These are phyloP conservation scores for Pelosia muscerda DNA, from an alignment of 2,888 invertebrate genomes.

Conservation along the genomic window DNA sequence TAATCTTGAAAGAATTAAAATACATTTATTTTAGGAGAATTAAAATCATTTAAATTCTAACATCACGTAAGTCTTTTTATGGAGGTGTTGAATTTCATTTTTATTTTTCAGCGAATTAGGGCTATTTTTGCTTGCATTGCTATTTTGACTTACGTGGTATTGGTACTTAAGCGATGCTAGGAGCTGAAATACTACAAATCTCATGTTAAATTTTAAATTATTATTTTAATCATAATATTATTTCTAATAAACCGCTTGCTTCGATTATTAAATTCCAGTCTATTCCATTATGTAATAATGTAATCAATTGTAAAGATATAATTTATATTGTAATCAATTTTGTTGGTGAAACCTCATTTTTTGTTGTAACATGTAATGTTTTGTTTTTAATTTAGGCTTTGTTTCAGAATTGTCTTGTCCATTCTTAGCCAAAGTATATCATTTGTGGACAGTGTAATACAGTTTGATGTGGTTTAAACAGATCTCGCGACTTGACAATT, in stretches of 20 bases:
- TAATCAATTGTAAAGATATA: conserved; percentile 41
- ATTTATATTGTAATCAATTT: conserved; percentile 28
- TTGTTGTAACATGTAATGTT: conserved; percentile 3
- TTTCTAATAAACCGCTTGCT: conserved; percentile 22
- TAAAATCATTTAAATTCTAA: too few species aligned
- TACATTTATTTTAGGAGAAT: too few species aligned
- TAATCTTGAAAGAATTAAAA: neutral
- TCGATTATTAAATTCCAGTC: conserved; percentile 31
- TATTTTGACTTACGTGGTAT: too few species aligned
- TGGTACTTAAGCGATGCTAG: too few species aligned
- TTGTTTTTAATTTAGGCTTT: neutral
- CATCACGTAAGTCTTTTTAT: too few species aligned
- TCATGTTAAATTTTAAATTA: neutral
- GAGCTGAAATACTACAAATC: too few species aligned
- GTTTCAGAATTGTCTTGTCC: neutral
- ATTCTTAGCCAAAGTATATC: neutral
- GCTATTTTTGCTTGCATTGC: too few species aligned
- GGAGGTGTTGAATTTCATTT: too few species aligned
- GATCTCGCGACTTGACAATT: neutral
- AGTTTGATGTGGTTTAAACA: neutral
- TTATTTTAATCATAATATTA: neutral
- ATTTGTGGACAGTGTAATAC: neutral
- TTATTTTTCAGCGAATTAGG: too few species aligned
- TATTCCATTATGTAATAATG: conserved; percentile 36
- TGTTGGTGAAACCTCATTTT: conserved; percentile 34